Percentiles rank a stretch among this genome's conserved stretches.
Evolutionary conservation across 2,113 vertebrate species (phyloP).

Genomic region (Coturnix japonica): DNA sequence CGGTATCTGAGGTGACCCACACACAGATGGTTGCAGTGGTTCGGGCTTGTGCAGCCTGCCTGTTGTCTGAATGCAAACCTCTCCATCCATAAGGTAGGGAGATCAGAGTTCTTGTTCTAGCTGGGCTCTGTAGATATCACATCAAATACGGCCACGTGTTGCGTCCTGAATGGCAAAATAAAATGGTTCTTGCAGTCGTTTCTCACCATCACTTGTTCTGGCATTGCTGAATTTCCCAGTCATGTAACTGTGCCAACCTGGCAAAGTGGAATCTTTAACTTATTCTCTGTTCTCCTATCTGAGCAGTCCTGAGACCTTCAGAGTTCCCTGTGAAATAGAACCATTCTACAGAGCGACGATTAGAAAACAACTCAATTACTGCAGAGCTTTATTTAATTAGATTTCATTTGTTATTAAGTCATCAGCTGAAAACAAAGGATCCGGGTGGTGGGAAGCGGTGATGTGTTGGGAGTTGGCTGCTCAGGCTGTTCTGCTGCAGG

Average conservation of each 20-base stretch:
- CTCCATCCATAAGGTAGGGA: neutral
- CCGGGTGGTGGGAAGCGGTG: neutral
- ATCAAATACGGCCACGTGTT: neutral
- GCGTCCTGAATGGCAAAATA: conserved; percentile 20
- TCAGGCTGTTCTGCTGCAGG: neutral
- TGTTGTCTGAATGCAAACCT: neutral
- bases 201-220: neutral
- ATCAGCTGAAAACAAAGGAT: neutral
- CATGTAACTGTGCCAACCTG: accelerated
- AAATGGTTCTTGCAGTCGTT: neutral
- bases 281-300: neutral
- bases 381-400: neutral
- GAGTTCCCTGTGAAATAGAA: neutral
- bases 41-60: neutral
- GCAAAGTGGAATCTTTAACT: accelerated
- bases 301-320: neutral
- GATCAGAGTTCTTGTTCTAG: neutral
- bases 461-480: accelerated
- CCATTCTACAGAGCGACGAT: neutral
- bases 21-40: neutral
- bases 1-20: no score
- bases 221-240: neutral
- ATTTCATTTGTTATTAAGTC: neutral
- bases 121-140: neutral
- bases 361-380: neutral